A percentile compares a stretch with the other conserved stretches of the same genome.
Conservation (phyloP, 2,888 invertebrate species). For the Latrodectus elegans region DNA sequence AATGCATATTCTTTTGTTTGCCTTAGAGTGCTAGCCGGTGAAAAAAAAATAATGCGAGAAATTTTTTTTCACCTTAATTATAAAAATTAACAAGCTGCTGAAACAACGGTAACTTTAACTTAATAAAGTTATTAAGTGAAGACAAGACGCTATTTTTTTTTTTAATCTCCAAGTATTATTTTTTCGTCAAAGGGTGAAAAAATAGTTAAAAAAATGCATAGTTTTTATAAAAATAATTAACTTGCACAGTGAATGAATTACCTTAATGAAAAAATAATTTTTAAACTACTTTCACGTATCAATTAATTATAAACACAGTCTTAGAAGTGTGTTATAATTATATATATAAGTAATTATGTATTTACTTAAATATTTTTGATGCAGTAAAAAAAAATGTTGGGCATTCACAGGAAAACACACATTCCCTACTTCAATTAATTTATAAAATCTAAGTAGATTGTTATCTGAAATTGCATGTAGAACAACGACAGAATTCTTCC, state of each 20-base stretch:
- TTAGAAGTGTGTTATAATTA: not conserved
- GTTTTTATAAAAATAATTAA: constrained; percentile 61
- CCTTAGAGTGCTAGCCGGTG: not conserved
- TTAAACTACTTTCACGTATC: constrained; percentile 2
- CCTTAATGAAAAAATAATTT: not conserved
- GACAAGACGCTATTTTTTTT: constrained; percentile 37
- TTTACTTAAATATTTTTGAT: not conserved
- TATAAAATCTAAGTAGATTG: no score
- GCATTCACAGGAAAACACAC: no score
- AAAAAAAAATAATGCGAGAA: constrained; percentile 14
- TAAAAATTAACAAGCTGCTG: constrained; percentile 55
- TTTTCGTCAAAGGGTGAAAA: constrained; percentile 2
- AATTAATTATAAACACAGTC: not conserved
- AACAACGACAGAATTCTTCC: no score
- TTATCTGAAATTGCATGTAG: no score
- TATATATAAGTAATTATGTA: not conserved
- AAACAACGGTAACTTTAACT: constrained; percentile 66
- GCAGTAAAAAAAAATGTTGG: no score
- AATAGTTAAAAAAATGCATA: constrained; percentile 21
- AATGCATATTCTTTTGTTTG: constrained; percentile 1
- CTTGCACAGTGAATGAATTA: constrained; percentile 28
- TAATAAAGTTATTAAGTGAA: constrained; percentile 68
- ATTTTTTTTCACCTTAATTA: constrained; percentile 53
- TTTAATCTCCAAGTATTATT: constrained; percentile 18
- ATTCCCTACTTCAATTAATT: no score